A percentile compares a stretch with the other conserved stretches of the same genome.
phyloP scores from a whole-genome alignment of 2,797 vertebrate genomes.

The Periparus ater region DNA sequence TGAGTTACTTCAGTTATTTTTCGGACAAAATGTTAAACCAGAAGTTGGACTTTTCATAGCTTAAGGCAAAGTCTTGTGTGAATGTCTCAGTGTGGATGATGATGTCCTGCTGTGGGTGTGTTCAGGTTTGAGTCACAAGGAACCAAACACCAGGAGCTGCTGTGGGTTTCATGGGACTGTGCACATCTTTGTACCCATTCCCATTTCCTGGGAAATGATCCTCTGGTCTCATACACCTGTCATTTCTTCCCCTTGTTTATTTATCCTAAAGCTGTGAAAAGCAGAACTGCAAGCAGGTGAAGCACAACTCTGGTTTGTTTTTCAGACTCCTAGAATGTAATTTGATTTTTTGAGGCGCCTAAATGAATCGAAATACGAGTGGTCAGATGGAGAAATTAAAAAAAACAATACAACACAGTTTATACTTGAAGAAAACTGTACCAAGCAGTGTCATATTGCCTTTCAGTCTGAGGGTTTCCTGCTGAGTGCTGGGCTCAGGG shows the following conservation, averaged over 20 bases:
- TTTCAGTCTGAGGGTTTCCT: neutral
- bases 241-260: neutral
- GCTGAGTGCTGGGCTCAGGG: neutral
- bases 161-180: neutral
- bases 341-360: neutral
- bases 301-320: neutral
- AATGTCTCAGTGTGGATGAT: neutral
- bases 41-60: neutral
- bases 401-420: neutral
- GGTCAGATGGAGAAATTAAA: neutral
- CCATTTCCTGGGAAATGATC: neutral
- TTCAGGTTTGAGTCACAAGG: neutral
- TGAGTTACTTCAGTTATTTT: neutral
- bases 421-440: neutral
- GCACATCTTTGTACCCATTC: neutral
- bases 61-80: neutral
- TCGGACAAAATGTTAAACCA: neutral
- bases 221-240: neutral
- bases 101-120: neutral
- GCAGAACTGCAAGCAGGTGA: neutral
- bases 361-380: neutral
- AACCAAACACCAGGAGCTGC: neutral
- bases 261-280: neutral
- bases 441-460: neutral
- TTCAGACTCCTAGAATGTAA: neutral